These are phyloP conservation scores for Rhynchopsitta pachyrhyncha DNA, from an alignment of 2,113 vertebrate species.

Conservation along the genomic window DNA sequence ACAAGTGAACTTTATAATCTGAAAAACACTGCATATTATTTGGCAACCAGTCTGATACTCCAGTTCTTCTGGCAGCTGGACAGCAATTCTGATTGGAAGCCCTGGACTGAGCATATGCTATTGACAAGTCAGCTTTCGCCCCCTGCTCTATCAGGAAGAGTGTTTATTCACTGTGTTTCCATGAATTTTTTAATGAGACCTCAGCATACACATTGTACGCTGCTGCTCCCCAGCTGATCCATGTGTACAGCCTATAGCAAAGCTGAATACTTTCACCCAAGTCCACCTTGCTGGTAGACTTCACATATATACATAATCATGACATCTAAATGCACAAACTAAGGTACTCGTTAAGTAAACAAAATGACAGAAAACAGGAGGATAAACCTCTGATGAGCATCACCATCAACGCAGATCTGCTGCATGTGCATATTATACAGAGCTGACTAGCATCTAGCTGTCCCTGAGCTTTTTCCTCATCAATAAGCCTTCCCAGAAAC, in stretches of 20 bases:
- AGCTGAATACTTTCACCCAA: neutral
- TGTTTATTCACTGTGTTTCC: neutral
- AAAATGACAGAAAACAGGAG: neutral
- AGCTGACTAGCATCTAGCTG: neutral
- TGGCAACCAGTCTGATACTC: neutral
- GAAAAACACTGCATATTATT: neutral
- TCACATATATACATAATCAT: neutral
- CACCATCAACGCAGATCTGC: neutral
- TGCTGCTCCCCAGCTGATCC: neutral
- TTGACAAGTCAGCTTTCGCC: neutral
- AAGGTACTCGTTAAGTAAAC: neutral
- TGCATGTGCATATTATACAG: neutral
- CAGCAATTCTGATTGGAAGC: neutral
- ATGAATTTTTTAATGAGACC: neutral
- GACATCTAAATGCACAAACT: neutral
- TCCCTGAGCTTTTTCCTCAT: neutral
- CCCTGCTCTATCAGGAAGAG: neutral
- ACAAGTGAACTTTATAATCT: neutral
- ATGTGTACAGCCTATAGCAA: neutral
- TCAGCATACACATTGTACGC: neutral
- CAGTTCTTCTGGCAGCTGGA: neutral
- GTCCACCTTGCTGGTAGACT: neutral
- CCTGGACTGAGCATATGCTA: neutral
- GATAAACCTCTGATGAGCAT: neutral
- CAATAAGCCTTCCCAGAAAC: neutral